Evolutionary conservation across 1,140 invertebrate genomes (phyloP).

Genomic region (Drosophila sechellia): DNA sequence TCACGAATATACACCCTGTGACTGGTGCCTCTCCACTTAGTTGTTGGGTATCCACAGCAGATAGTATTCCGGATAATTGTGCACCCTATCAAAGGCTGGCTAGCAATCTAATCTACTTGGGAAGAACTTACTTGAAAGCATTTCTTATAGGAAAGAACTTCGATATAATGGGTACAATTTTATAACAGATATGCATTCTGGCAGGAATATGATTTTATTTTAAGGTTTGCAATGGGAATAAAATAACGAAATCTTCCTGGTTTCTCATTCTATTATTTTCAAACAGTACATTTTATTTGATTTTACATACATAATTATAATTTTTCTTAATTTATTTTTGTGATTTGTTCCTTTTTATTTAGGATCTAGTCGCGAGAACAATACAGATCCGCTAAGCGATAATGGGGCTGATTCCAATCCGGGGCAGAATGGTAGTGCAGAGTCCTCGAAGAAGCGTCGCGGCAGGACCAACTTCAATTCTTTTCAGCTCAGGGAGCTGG

Average conservation of each 20-base stretch:
- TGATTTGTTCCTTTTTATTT: neutral
- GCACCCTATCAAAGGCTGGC: too few species aligned
- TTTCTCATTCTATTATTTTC: too few species aligned
- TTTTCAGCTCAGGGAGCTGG: constrained; percentile 99
- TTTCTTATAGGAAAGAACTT: neutral
- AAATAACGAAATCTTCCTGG: too few species aligned
- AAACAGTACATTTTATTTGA: too few species aligned
- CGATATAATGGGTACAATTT: too few species aligned
- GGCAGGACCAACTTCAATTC: constrained; percentile 99
- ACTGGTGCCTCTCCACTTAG: neutral
- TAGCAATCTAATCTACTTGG: neutral
- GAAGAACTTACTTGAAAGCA: neutral
- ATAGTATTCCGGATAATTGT: constrained; percentile 19
- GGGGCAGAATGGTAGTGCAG: constrained; percentile 22
- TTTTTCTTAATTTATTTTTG: too few species aligned
- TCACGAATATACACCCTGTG: neutral
- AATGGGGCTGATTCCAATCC: neutral
- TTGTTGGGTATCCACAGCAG: constrained; percentile 5
- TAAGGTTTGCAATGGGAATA: too few species aligned
- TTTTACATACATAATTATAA: too few species aligned
- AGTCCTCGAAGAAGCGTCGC: constrained; percentile 89
- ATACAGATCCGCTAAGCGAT: neutral
- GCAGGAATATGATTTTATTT: too few species aligned
- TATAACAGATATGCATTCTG: too few species aligned
- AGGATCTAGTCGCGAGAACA: neutral